Evolutionary conservation across 1,140 invertebrate species (phyloP).

Genomic region (silkworm (Bombyx mori)): DNA sequence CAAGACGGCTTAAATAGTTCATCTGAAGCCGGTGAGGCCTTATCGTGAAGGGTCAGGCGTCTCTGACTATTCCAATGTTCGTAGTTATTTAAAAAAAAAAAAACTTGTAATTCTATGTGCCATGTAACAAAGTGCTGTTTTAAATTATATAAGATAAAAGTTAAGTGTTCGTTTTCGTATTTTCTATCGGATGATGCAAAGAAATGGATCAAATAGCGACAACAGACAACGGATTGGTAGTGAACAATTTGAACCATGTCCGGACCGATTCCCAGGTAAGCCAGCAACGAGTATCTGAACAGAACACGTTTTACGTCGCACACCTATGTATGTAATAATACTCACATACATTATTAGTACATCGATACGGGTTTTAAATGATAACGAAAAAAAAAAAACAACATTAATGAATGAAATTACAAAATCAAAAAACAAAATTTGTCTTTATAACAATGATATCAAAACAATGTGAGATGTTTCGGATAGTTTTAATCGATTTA

Average conservation of each 20-base stretch:
- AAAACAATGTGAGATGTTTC: background rate
- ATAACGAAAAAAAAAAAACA: too few relatives aligned
- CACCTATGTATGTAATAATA: slow-evolving; percentile 57
- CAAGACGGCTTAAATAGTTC: slow-evolving; percentile 21
- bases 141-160: background rate
- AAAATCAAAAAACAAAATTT: background rate
- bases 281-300: slow-evolving; percentile 34
- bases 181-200: slow-evolving; percentile 44
- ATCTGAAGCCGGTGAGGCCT: slow-evolving; percentile 40
- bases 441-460: background rate
- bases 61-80: slow-evolving; percentile 23
- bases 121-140: slow-evolving; percentile 13
- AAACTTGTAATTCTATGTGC: slow-evolving; percentile 13
- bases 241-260: slow-evolving; percentile 67
- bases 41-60: slow-evolving; percentile 22
- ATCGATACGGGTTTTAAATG: too few relatives aligned
- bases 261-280: slow-evolving; percentile 68
- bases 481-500: background rate
- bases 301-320: slow-evolving; percentile 59
- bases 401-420: too few relatives aligned
- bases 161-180: background rate
- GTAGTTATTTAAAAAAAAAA: slow-evolving; percentile 16
- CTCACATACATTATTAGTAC: slow-evolving; percentile 46
- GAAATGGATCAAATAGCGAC: slow-evolving; percentile 60
- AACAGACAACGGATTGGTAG: slow-evolving; percentile 56